Conservation (phyloP, 2,797 vertebrate species). For the Cyclopterus lumpus region DNA sequence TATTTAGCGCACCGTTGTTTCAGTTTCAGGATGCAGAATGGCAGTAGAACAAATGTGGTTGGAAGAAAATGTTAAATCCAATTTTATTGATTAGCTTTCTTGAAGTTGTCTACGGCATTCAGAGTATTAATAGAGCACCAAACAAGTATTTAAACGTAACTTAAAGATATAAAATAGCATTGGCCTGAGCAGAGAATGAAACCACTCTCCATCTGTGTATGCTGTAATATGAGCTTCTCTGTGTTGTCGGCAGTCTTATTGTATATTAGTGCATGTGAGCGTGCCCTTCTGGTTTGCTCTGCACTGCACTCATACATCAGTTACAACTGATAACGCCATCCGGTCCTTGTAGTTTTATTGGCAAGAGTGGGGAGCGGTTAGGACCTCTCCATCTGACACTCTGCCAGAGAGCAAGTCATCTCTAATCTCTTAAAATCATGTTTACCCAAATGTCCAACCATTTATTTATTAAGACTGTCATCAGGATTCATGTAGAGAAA, state of each 20-base stretch:
- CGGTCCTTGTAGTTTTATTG: neutral
- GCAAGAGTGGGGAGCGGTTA: neutral
- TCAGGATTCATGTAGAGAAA: neutral
- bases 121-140: neutral
- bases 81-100: slow-evolving; percentile 4
- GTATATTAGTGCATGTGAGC: neutral
- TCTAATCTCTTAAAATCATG: no score
- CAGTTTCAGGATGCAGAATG: neutral
- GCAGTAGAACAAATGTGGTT: neutral
- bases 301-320: neutral
- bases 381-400: neutral
- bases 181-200: neutral
- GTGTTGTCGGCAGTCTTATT: neutral
- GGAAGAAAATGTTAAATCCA: neutral
- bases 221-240: neutral
- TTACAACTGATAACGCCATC: neutral
- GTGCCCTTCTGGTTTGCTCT: neutral
- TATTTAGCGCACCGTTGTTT: neutral
- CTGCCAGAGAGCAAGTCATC: neutral
- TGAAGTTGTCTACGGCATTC: neutral
- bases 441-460: neutral
- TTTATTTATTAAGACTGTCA: neutral
- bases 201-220: neutral
- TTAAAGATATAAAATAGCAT: neutral
- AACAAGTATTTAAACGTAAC: neutral